phyloP scores from a whole-genome alignment of 2,888 invertebrate species.

The Diogma glabrata region DNA sequence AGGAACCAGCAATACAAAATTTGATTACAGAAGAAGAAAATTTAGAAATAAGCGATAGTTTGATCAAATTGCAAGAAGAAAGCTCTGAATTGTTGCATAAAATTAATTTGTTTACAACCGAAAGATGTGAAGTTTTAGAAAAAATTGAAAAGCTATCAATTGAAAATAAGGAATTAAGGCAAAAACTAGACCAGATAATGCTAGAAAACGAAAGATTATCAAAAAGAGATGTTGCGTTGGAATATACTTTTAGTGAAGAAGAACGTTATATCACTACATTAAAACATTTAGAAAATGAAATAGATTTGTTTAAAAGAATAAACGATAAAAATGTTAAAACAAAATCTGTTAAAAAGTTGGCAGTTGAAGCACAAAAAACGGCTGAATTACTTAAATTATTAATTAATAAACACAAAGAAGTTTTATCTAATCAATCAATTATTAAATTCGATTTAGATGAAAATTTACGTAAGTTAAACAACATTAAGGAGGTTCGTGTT shows the following conservation, averaged over 20 bases:
- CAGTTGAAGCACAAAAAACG: conserved; percentile 33
- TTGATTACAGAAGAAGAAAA: conserved; percentile 18
- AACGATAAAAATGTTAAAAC: conserved; percentile 32
- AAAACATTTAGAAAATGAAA: conserved; percentile 29
- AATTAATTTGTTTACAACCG: conserved; percentile 55
- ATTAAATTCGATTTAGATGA: no score
- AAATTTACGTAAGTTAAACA: conserved; percentile 30
- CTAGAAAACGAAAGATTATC: conserved; percentile 33
- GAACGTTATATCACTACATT: conserved; percentile 20
- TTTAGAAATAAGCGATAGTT: conserved; percentile 41
- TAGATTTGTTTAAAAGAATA: conserved; percentile 31
- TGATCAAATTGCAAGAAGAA: conserved; percentile 48
- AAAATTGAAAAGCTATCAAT: conserved; percentile 50
- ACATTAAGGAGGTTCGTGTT: conserved; percentile 38
- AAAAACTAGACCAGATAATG: conserved; percentile 42
- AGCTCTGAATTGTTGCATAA: conserved; percentile 52
- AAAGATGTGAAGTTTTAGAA: conserved; percentile 56
- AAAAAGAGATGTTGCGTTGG: background rate
- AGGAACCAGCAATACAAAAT: conserved; percentile 15
- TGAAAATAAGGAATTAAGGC: conserved; percentile 46
- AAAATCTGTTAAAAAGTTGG: conserved; percentile 32
- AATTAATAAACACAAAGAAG: background rate
- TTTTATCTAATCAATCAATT: background rate
- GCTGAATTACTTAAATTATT: background rate
- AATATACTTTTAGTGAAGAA: no score